Base-by-base conservation (phyloP, 1,140 invertebrate species). In the Caenorhabditis remanei region DNA sequence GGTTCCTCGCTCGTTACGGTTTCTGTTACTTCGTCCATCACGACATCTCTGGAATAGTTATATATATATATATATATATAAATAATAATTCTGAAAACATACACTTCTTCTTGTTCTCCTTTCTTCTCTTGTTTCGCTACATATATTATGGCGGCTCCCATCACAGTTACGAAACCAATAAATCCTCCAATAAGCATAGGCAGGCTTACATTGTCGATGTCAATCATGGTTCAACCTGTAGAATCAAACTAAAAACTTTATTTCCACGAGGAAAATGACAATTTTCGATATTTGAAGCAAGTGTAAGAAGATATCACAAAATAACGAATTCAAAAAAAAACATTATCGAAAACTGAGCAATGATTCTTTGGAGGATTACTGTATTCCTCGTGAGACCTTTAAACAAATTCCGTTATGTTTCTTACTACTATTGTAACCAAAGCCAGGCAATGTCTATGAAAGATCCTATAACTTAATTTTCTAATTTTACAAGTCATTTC, bases 31-130 rank as follows among this genome's bases (percentile, higher is more conserved):
- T 79, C 71, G 16, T 79, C 71, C 71, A 79, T 79, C 2, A 79
- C 71, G 53, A 79, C 21, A 50, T 79, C 71, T 24, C 71, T 79
- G 21, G 24, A 79, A 50, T 21, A 9, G 3, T 24, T 32, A 14
- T 32, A 21, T 32, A 16, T 46, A 46, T n/a, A n/a, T n/a, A n/a
- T n/a, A n/a, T n/a, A n/a, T n/a, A 6, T 6, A 53, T 50, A 5
- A 24, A 79, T 75, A 46, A 4, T 41, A 0, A 11, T 79, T 79
- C 40, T 46, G 14, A 43, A 13, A 9, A 21, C 71, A 21, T 50
- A 79, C 71, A 79, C 24, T 79, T 79, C 71, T 50, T 79, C 71
- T 24, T 50, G 46, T 43, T 79, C 71, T 11, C 71, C 71, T 79
- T 79, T 8, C n/a, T 43, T n/a, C 46, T 79, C 71, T 53, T 79